Evolutionary conservation across 2,888 invertebrate species (phyloP), one percentile per base, ranked within the genome.

Genomic region (Sesia bembeciformis): DNA sequence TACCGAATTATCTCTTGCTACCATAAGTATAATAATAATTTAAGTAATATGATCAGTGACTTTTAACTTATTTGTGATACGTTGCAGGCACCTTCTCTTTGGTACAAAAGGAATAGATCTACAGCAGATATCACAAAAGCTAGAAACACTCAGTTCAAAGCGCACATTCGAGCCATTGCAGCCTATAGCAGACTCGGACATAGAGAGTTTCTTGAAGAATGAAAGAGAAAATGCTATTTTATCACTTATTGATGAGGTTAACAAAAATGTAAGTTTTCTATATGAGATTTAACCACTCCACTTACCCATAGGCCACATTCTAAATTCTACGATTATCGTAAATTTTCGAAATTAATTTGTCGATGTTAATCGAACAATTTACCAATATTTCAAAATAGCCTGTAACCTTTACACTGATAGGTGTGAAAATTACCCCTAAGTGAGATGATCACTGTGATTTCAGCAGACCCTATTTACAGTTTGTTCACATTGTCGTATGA

Each of bases 141-240:
- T 98, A 40, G 97, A 97, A 79, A 93, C 95, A 0, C 90, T 98
- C 3, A 97, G 95, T 76, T 93, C 97, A 4, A 93, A 96, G 58
- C 91, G 94, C 54, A 95, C 96, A n/a, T 95, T 96, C 68, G 96
- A 96, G 76, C 96, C 98, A 0, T 88, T 98, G 39, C 97, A 97
- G 83, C 96, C 97, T 0, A 94, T 96, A 53, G 94, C 95, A 43
- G 97, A 97, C 72, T 95, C 97, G 23, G 98, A 98, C 78, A 94
- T 98, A 62, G 94, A 95, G 63, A 95, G 95, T 67, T 98, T 95
- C 77, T 84, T 98, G 23, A 94, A 95, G 76, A 98, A 98, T 90
- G 98, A 98, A 85, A 93, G 96, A 59, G 96, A 98, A 86, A 98
- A 97, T 91, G 96, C 97, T 0, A 95, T 98, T 68, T 84, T 98